Base-by-base conservation (phyloP, 2,797 vertebrate genomes). In the Enteromius fasciolatus region DNA sequence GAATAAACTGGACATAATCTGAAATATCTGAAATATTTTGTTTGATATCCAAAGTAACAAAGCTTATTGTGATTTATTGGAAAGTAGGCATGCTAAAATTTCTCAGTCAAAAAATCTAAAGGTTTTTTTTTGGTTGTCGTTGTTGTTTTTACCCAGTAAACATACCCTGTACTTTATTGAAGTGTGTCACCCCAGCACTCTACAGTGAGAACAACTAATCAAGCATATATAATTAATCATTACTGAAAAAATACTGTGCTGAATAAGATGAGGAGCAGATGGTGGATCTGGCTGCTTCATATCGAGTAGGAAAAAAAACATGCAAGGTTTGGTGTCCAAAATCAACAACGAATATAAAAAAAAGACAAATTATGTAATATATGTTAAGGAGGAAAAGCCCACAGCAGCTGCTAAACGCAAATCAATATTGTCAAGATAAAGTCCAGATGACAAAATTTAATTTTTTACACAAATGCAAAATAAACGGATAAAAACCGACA, bases 191-290 rank as follows among this genome's bases (percentile, higher is more conserved):
- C 39, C 25, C 25, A n/a, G 18, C 48, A 33, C 18, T 73, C 28
- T 73, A 14, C 12, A 18, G 18, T n/a, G 7, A 31, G 15, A 20
- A 74, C 11, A 73, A 36, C 5, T 36, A 12, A 52, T n/a, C 23
- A 57, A 3, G 5, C 31, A 50, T 6, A 73, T 23, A 75, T 39
- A 23, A 57, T 57, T 1, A 54, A 59, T 3, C 11, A 36, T 46
- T 36, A 15, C 28, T 8, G 1, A 36, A 18, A 9, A 54, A 25
- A 14, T 18, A 54, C 46, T 41, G 5, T 11, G 74, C 74, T 76
- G 74, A 63, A 76, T 73, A 81, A 17, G 17, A 78, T 23, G 57
- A 82, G 25, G 41, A 28, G 23, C 59, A 79, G 52, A 20, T 39
- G 72, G 63, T 25, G 25, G 66, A 76, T 68, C 23, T 31, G 23